Base-by-base conservation (phyloP, 1,140 invertebrate species). In the Nasonia vitripennis region DNA sequence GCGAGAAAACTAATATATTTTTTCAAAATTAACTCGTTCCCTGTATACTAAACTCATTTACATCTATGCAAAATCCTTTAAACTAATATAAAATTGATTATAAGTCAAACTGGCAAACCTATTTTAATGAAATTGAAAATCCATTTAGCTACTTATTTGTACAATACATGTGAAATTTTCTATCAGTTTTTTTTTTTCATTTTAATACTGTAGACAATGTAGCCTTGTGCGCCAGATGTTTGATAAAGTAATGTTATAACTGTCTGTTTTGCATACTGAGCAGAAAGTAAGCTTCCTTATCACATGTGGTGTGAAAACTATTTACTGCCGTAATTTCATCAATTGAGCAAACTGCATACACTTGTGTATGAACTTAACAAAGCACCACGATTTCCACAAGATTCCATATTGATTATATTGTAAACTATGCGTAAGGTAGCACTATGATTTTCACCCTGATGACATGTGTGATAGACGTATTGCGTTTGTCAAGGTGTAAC, bases 361-460 rank as follows among this genome's bases (percentile, higher is more conserved):
- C 70, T 81, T 55, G 37, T 75, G 78, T 86, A 85, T 88, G 86
- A 68, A 73, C 31, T 79, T 11, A 79, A 51, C 17, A 9, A 86
- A 78, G 77, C 74, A 84, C 41, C 74, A 86, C 51, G 67, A 89
- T 88, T 89, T 87, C 85, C 85, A 88, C 86, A 88, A 89, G 83
- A 89, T 84, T 87, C 86, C 81, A 83, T 86, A 87, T 86, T 83
- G 31, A 87, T 87, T 67, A 83, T 71, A 71, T 75, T 87, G 70
- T 87, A 86, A 86, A 87, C 86, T 87, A 85, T 78, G 79, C 87
- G 74, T 84, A 85, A 62, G 78, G 71, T 81, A 78, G 62, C 9
- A 84, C 82, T 86, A 45, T 81, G 80, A 86, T 86, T 79, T 86
- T 84, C 78, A 62, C 84, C 71, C 84, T 85, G 14, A 87, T 80